Evolutionary conservation across 2,113 vertebrate genomes (phyloP).

Genomic region (Gracilinanus agilis): DNA sequence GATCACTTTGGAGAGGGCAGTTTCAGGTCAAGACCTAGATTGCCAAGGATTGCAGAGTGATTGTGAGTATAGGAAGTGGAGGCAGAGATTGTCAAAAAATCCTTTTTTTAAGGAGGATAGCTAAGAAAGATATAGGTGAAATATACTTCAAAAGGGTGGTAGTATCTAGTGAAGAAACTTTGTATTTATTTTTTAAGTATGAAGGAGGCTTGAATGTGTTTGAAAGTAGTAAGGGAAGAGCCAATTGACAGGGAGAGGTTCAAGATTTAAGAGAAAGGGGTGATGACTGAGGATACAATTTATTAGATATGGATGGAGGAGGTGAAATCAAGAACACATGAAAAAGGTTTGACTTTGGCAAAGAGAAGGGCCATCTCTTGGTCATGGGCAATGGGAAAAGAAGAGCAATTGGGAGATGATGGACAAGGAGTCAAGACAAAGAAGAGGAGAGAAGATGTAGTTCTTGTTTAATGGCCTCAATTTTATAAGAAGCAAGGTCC

Average conservation of each 20-base stretch:
- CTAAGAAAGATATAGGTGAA: not conserved
- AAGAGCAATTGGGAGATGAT: not conserved
- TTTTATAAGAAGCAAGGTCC: not conserved
- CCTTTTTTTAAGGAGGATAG: not conserved
- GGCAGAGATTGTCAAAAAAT: no score
- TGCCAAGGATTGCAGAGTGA: not conserved
- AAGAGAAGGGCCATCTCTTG: not conserved
- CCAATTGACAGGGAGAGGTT: not conserved
- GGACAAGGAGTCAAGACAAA: not conserved
- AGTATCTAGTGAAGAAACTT: not conserved
- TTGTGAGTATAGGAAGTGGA: not conserved
- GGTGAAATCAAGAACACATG: not conserved
- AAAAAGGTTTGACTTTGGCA: not conserved
- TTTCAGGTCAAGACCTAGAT: not conserved
- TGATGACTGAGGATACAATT: not conserved
- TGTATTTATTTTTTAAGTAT: not conserved
- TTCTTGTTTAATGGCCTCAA: not conserved
- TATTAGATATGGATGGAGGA: not conserved
- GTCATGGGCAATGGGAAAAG: not conserved
- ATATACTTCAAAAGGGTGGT: not conserved
- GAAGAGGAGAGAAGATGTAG: not conserved
- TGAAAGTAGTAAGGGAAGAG: not conserved
- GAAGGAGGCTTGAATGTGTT: not conserved
- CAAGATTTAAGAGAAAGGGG: not conserved
- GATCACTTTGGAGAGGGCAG: not conserved